Evolutionary conservation across 2,888 invertebrate genomes (phyloP).

Genomic region (Malacosoma neustria): DNA sequence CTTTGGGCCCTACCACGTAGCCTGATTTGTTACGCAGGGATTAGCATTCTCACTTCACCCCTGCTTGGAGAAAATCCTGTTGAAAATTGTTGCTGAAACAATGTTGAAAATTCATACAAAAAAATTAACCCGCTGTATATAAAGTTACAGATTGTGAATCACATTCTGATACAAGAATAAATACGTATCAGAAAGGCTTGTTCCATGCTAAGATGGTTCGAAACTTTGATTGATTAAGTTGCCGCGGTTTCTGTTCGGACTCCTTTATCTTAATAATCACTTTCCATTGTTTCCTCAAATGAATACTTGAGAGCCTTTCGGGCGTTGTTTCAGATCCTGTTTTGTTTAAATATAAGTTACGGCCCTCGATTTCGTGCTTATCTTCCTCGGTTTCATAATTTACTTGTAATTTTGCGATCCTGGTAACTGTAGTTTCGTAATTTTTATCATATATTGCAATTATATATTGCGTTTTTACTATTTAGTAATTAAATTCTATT

Average conservation of each 20-base stretch:
- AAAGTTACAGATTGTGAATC: slow-evolving; percentile 3
- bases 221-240: slow-evolving; percentile 9
- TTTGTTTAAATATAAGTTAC: neutral
- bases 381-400: neutral
- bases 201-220: neutral
- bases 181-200: slow-evolving; percentile 1
- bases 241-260: slow-evolving; percentile 3
- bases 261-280: neutral
- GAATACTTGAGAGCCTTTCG: neutral
- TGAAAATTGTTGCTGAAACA: too few species aligned
- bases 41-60: too few species aligned
- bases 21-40: too few species aligned
- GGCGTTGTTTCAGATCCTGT: neutral
- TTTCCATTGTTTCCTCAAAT: neutral
- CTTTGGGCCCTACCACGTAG: too few species aligned
- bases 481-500: too few species aligned
- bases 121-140: neutral
- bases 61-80: too few species aligned
- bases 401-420: neutral
- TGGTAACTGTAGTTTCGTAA: neutral
- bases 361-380: neutral
- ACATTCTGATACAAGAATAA: slow-evolving; percentile 3
- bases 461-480: too few species aligned
- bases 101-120: too few species aligned
- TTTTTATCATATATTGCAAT: too few species aligned